Conservation (phyloP, 1,140 invertebrate genomes). For the Bathynomus jamesi region DNA sequence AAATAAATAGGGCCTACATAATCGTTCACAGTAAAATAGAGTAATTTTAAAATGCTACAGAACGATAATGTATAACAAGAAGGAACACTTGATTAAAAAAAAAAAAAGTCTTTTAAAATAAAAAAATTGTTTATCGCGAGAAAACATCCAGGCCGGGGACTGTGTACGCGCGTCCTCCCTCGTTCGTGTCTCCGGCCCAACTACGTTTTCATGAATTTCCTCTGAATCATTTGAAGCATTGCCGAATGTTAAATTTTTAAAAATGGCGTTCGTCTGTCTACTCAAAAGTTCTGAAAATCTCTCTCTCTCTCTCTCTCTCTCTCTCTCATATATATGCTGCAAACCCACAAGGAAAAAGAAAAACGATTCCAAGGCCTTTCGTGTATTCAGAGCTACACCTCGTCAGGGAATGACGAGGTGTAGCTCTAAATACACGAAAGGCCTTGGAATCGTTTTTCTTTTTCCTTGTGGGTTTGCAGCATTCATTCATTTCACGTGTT, state of each 20-base stretch:
- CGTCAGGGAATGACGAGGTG: no score
- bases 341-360: background rate
- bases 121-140: no score
- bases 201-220: background rate
- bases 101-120: background rate
- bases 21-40: background rate
- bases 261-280: background rate
- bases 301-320: background rate
- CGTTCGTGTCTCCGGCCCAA: background rate
- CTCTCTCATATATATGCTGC: background rate
- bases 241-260: background rate
- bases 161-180: background rate
- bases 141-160: background rate
- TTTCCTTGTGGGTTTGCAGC: no score
- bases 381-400: no score
- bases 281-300: background rate
- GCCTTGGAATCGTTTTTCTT: no score
- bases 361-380: no score
- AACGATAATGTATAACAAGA: background rate
- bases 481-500: no score
- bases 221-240: background rate
- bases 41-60: background rate
- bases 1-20: no score
- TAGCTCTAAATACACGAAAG: no score
- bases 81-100: background rate